A percentile compares a stretch with the other conserved stretches of the same genome.
phyloP scores from a whole-genome alignment of 2,888 invertebrate genomes.

The Teleiodes luculella region DNA sequence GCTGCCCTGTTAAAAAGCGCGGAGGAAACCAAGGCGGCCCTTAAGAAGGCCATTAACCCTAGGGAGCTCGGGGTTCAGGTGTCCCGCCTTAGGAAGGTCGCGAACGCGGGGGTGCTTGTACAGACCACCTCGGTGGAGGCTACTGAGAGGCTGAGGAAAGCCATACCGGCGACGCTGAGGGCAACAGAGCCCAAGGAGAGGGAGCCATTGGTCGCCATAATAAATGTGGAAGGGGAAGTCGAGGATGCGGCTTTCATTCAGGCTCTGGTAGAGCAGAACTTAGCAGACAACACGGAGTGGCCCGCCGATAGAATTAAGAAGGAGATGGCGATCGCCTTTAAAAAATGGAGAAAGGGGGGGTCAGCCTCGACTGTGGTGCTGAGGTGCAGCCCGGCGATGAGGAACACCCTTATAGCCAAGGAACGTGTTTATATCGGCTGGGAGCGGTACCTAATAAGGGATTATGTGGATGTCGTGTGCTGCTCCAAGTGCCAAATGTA shows the following conservation, averaged over 20 bases:
- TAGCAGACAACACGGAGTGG: neutral
- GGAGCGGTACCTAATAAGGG: constrained; percentile 15
- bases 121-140: neutral
- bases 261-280: constrained; percentile 8
- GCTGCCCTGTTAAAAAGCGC: neutral
- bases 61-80: neutral
- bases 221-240: neutral
- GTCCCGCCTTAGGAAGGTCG: neutral
- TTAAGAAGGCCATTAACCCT: neutral
- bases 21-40: neutral
- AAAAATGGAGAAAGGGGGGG: neutral
- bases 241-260: neutral
- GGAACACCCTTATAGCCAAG: neutral
- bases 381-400: neutral
- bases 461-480: constrained; percentile 21
- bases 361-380: neutral
- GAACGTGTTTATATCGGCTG: constrained; percentile 15
- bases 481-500: constrained; percentile 35
- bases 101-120: neutral
- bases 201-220: neutral
- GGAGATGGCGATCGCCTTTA: neutral
- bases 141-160: neutral
- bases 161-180: neutral
- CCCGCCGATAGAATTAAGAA: neutral
- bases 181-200: neutral